phyloP scores from a whole-genome alignment of 2,113 vertebrate species.

The Sapayoa aenigma region DNA sequence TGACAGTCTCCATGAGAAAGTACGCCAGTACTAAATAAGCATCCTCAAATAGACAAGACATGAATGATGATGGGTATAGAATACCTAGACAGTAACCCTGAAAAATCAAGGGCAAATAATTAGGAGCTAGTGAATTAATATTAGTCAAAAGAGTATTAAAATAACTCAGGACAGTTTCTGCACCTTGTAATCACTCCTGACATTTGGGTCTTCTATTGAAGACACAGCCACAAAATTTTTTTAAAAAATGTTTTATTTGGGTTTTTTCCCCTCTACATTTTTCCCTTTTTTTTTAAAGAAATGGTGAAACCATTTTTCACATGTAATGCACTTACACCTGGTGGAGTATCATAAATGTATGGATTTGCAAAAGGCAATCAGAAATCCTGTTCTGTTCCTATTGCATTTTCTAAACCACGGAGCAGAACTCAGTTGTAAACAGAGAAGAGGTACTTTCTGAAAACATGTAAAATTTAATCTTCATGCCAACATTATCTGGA shows the following conservation, averaged over 20 bases:
- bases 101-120: neutral
- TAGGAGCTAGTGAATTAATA: neutral
- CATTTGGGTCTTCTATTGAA: neutral
- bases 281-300: neutral
- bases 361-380: neutral
- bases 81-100: neutral
- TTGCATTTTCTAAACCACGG: neutral
- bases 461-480: neutral
- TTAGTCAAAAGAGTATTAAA: neutral
- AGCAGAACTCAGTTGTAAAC: neutral
- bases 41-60: neutral
- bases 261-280: neutral
- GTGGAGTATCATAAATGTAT: neutral
- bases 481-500: neutral
- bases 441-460: neutral
- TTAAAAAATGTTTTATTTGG: accelerated
- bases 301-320: neutral
- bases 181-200: neutral
- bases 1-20: neutral
- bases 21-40: neutral
- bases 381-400: neutral
- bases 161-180: neutral
- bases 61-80: neutral
- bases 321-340: neutral
- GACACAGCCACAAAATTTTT: neutral